phyloP scores from a whole-genome alignment of 1,140 invertebrate species.

The Caenorhabditis tropicalis region DNA sequence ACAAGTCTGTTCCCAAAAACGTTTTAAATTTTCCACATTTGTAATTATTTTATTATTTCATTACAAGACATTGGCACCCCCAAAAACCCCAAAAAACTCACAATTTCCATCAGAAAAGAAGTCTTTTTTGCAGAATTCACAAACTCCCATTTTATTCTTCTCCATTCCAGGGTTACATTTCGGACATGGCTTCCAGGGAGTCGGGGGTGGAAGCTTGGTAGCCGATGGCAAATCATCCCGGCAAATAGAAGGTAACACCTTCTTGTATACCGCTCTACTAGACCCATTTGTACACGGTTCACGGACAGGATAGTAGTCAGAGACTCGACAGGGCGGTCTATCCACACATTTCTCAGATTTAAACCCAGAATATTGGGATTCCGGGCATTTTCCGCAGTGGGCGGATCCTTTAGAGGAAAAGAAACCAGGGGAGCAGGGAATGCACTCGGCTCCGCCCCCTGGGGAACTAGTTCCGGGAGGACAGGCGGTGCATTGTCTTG shows the following conservation, averaged over 20 bases:
- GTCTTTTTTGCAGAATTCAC: constrained; percentile 73
- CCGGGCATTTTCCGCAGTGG: constrained; percentile 74
- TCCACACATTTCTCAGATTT: constrained; percentile 74
- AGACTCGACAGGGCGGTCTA: constrained; percentile 74
- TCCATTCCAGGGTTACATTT: constrained; percentile 77
- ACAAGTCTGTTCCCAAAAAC: too few species aligned
- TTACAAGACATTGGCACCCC: too few species aligned
- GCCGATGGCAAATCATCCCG: constrained; percentile 72
- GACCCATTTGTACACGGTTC: constrained; percentile 63
- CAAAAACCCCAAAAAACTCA: constrained; percentile 60
- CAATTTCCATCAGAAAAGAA: constrained; percentile 72
- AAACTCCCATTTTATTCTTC: constrained; percentile 71
- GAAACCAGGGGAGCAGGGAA: constrained; percentile 74
- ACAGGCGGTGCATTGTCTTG: constrained; percentile 77
- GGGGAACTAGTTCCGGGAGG: constrained; percentile 75
- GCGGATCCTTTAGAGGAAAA: constrained; percentile 74
- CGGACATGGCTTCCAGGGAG: constrained; percentile 73
- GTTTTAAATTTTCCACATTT: too few species aligned
- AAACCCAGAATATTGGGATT: constrained; percentile 73
- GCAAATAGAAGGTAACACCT: constrained; percentile 76
- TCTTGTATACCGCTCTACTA: constrained; percentile 75
- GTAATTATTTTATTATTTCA: too few species aligned
- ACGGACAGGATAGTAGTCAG: constrained; percentile 75
- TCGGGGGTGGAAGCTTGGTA: constrained; percentile 72
- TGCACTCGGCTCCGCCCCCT: constrained; percentile 74